Evolutionary conservation across 2,113 vertebrate genomes (phyloP).

Genomic region (Gopherus evgoodei): DNA sequence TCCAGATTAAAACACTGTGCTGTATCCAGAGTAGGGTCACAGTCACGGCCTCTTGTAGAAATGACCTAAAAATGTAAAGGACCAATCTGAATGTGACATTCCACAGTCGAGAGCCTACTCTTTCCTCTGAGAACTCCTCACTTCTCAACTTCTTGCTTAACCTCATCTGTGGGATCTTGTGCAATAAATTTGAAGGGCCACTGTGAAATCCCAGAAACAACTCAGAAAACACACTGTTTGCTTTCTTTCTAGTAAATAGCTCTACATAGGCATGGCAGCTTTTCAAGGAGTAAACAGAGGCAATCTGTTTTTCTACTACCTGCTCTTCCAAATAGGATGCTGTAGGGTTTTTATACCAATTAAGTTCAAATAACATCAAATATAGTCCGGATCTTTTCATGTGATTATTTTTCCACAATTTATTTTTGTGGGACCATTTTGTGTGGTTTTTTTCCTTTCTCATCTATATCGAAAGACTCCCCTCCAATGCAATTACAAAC

Average conservation of each 20-base stretch:
- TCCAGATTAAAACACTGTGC: background rate
- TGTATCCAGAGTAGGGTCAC: background rate
- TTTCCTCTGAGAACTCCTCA: background rate
- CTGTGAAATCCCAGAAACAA: slow-evolving; percentile 44
- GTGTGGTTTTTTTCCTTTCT: background rate
- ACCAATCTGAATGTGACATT: background rate
- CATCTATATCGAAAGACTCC: background rate
- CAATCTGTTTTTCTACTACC: background rate
- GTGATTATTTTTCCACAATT: slow-evolving; percentile 9
- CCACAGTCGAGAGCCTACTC: background rate
- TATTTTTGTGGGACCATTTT: background rate
- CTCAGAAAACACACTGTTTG: background rate
- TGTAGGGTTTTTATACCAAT: background rate
- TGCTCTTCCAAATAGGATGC: background rate
- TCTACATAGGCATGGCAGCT: slow-evolving; percentile 10
- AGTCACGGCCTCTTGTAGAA: background rate
- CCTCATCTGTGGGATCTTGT: background rate
- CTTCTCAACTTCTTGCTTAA: slow-evolving; percentile 35
- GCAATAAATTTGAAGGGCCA: slow-evolving; percentile 33
- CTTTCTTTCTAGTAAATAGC: slow-evolving; percentile 9
- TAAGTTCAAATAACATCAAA: slow-evolving; percentile 18
- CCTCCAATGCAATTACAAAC: slow-evolving; percentile 49
- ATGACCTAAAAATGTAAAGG: background rate
- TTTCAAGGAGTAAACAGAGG: background rate
- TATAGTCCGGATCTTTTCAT: slow-evolving; percentile 33